A percentile compares a stretch with the other conserved stretches of the same genome.
These are phyloP conservation scores for Parapsyche elsis DNA, from an alignment of 1,140 invertebrate genomes.

Conservation along the genomic window DNA sequence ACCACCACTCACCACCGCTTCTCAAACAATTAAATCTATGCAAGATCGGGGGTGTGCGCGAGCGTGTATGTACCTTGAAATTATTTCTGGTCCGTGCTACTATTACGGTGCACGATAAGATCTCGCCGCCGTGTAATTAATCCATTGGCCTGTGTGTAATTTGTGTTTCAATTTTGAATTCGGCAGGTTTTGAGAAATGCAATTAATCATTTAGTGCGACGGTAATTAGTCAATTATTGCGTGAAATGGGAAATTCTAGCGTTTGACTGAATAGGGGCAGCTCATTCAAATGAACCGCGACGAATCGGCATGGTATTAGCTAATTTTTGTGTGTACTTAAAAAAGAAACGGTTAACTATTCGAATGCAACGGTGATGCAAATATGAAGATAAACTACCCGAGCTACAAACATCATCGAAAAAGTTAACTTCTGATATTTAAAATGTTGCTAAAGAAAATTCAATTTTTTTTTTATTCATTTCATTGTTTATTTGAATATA, in stretches of 20 bases:
- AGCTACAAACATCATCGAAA: no score
- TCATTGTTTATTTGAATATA: no score
- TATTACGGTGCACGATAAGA: slow-evolving; percentile 4
- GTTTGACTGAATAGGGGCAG: background rate
- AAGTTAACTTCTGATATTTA: no score
- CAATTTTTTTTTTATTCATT: no score
- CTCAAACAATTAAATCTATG: no score
- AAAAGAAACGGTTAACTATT: no score
- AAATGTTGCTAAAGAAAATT: no score
- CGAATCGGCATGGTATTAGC: background rate
- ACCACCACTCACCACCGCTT: no score
- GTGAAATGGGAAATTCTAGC: slow-evolving; percentile 11
- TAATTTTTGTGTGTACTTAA: no score
- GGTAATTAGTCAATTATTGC: slow-evolving; percentile 26
- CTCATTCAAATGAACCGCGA: background rate
- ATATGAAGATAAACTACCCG: no score
- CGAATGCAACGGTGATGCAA: no score
- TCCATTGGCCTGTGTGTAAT: slow-evolving; percentile 9
- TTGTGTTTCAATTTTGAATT: slow-evolving; percentile 28
- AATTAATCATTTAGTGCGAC: slow-evolving; percentile 25
- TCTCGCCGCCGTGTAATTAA: slow-evolving; percentile 33
- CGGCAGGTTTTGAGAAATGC: slow-evolving; percentile 24
- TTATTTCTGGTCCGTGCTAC: slow-evolving; percentile 10
- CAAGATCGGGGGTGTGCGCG: no score
- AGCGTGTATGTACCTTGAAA: background rate